These are phyloP conservation scores for Heterodera filipjevi DNA, from an alignment of 2,888 invertebrate species.

Conservation along the genomic window DNA sequence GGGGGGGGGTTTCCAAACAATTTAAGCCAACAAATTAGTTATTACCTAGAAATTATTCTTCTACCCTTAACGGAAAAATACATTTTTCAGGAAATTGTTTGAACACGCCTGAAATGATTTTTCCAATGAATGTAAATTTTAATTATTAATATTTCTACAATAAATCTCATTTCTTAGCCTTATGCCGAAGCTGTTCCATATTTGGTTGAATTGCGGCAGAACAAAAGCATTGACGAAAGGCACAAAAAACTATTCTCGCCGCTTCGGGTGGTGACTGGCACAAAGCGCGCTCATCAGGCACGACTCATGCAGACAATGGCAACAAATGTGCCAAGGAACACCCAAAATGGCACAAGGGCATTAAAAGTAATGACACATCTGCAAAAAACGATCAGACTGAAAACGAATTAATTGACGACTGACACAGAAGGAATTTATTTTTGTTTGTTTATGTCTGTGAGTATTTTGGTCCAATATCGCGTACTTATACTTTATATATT, in stretches of 20 bases:
- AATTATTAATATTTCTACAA: not conserved
- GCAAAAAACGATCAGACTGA: not conserved
- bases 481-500: too few relatives aligned
- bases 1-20: too few relatives aligned
- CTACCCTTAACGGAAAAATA: too few relatives aligned
- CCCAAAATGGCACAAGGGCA: not conserved
- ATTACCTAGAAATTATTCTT: too few relatives aligned
- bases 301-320: not conserved
- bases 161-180: slow-evolving; percentile 19
- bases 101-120: slow-evolving; percentile 23
- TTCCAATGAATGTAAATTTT: slow-evolving; percentile 10
- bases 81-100: slow-evolving; percentile 17
- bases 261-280: not conserved
- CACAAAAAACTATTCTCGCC: slow-evolving; percentile 29
- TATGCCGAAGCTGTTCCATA: slow-evolving; percentile 28
- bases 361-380: not conserved
- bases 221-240: slow-evolving; percentile 1
- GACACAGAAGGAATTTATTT: not conserved
- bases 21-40: too few relatives aligned
- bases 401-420: not conserved
- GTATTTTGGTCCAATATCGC: not conserved
- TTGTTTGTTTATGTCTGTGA: not conserved
- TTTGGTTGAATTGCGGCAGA: slow-evolving; percentile 28
- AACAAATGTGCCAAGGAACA: slow-evolving; percentile 2
- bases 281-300: not conserved